Evolutionary conservation across 2,888 invertebrate species (phyloP), one percentile per base, ranked within the genome.

Genomic region (Onchidella celtica): DNA sequence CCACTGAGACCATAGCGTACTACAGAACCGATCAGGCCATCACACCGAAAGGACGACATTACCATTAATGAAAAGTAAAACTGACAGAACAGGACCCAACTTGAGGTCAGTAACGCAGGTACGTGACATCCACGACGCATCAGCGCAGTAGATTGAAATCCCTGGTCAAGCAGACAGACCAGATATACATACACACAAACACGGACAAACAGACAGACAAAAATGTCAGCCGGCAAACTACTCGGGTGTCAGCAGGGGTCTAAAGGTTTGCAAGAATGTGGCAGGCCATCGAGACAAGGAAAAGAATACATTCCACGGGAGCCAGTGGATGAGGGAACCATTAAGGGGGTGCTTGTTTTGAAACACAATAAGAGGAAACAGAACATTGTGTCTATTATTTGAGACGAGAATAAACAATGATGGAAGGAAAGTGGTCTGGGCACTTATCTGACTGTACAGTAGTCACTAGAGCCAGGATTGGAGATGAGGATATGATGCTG

Each of bases 201-300:
- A 47, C 47, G 47, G 47, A 47, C 47, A 47, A 47, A 47, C 47
- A 17, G 47, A 47, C 17, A 17, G 47, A 17, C 47, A 47, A 47
- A 17, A 47, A 47, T 47, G 47, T 17, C 47, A 47, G 47, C 47
- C 6, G 17, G 9, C 17, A 11, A 47, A 47, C 6, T 11, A 47
- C 47, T 11, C 47, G 47, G 17, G 66, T 14, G n/a, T 34, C 38
- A 38, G 66, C 36, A 38, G 38, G 3, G 38, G n/a, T 32, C n/a
- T 66, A 66, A 66, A 66, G 66, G 66, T 66, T n/a, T 66, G 36
- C 38, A n/a, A 6, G 66, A 34, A 21, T 66, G 66, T 66, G 66
- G 66, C 66, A 66, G 36, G 32, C 66, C 9, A 38, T 21, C 14
- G n/a, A 59, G 32, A 65, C 29, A 65, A 29, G 17, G n/a, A 61